A percentile compares a stretch with the other conserved stretches of the same genome.
phyloP scores from a whole-genome alignment of 2,888 invertebrate genomes.

The Druceiella hillmani region DNA sequence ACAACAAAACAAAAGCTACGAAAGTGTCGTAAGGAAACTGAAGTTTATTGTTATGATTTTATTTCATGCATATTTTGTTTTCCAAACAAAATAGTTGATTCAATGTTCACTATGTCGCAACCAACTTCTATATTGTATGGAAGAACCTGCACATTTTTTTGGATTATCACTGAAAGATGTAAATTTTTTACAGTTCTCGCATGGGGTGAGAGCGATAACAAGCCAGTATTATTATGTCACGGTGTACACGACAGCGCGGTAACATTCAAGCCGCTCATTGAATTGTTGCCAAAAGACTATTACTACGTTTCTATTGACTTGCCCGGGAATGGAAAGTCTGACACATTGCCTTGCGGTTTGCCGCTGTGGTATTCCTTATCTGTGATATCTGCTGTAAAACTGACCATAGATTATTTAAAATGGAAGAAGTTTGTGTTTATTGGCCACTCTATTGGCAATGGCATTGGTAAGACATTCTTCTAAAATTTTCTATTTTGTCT shows the following conservation, averaged over 20 bases:
- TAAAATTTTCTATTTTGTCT: background rate
- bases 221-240: conserved; percentile 53
- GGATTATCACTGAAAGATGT: conserved; percentile 3
- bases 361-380: conserved; percentile 36
- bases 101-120: too few species aligned
- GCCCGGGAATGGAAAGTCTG: conserved; percentile 57
- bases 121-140: too few species aligned
- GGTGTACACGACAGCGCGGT: conserved; percentile 60
- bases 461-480: conserved; percentile 31
- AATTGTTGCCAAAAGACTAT: conserved; percentile 40
- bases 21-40: too few species aligned
- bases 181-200: conserved; percentile 44
- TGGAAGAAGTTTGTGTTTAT: conserved; percentile 36
- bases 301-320: conserved; percentile 46
- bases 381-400: conserved; percentile 34
- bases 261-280: conserved; percentile 51
- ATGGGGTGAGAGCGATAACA: conserved; percentile 48
- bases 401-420: conserved; percentile 30
- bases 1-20: too few species aligned
- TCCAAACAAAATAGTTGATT: too few species aligned
- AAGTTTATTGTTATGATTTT: too few species aligned
- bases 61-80: too few species aligned
- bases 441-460: conserved; percentile 42
- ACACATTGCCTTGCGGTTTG: conserved; percentile 44
- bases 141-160: too few species aligned